Percentiles rank a stretch among this genome's conserved stretches.
Evolutionary conservation across 2,113 vertebrate genomes (phyloP).

Genomic region (Spheniscus mendiculus): DNA sequence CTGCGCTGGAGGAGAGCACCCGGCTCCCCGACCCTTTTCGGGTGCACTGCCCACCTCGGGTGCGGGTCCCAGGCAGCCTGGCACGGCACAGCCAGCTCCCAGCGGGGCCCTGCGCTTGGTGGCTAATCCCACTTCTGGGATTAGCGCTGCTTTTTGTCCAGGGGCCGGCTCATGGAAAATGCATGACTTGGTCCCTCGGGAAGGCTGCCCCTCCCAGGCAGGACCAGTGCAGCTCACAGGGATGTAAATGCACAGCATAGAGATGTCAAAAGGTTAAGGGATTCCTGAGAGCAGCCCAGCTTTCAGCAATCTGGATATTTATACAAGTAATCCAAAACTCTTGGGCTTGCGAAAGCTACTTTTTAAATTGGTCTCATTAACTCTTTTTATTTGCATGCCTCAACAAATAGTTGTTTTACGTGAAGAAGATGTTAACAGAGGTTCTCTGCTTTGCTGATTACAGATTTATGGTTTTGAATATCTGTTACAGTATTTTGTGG

Average conservation of each 20-base stretch:
- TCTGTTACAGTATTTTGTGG: constrained; percentile 27
- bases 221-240: background rate
- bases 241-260: background rate
- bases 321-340: background rate
- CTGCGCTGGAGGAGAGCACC: background rate
- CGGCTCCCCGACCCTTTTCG: accelerated
- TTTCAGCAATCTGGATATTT: background rate
- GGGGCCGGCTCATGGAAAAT: background rate
- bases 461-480: constrained; percentile 27
- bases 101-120: accelerated
- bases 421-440: constrained; percentile 11
- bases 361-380: background rate
- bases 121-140: accelerated
- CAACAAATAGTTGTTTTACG: background rate
- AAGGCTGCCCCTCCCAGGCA: background rate
- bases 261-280: background rate
- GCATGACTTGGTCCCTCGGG: accelerated
- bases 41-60: background rate
- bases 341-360: background rate
- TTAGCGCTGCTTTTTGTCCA: background rate
- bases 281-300: background rate
- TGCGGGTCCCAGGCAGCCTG: background rate
- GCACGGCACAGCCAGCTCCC: accelerated
- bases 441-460: constrained; percentile 10
- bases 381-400: background rate